Percentiles rank a stretch among this genome's conserved stretches.
These are phyloP conservation scores for Tachypleus tridentatus DNA, from an alignment of 1,140 invertebrate species.

Conservation along the genomic window DNA sequence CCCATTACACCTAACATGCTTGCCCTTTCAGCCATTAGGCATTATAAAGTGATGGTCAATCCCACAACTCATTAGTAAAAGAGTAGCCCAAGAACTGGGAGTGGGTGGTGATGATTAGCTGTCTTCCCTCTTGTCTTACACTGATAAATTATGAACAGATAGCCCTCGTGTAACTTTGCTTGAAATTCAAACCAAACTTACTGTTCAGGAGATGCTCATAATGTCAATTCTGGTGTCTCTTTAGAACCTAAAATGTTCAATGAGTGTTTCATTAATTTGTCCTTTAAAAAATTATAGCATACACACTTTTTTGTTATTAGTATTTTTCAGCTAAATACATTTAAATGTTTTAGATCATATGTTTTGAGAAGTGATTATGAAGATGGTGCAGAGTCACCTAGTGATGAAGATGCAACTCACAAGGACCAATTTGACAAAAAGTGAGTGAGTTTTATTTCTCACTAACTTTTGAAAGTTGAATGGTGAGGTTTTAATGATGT, in stretches of 20 bases:
- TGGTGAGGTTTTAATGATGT: too few species aligned
- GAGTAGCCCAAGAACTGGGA: too few species aligned
- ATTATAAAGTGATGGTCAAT: too few species aligned
- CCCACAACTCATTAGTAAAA: too few species aligned
- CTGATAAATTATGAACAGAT: neutral
- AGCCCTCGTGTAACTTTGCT: neutral
- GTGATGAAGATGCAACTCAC: conserved; percentile 53
- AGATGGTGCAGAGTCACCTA: conserved; percentile 81
- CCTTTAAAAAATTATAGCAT: neutral
- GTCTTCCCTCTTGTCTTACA: too few species aligned
- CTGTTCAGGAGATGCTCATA: neutral
- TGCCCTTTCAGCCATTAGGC: too few species aligned
- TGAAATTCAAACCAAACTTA: neutral
- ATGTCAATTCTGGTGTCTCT: neutral
- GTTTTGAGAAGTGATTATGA: conserved; percentile 75
- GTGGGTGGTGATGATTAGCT: too few species aligned
- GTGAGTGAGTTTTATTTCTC: too few species aligned
- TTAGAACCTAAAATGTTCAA: neutral
- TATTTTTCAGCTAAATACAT: neutral
- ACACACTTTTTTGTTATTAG: neutral
- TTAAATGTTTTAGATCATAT: conserved; percentile 8
- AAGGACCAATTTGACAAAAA: too few species aligned
- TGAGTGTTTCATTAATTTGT: neutral
- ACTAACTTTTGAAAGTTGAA: too few species aligned
- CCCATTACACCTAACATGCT: too few species aligned